Evolutionary conservation across 30 jellyfish, hydroid and myxozoan species (phyloP), one percentile per base, ranked within the genome.

Genomic region (Pseudorhiza aurosa): DNA sequence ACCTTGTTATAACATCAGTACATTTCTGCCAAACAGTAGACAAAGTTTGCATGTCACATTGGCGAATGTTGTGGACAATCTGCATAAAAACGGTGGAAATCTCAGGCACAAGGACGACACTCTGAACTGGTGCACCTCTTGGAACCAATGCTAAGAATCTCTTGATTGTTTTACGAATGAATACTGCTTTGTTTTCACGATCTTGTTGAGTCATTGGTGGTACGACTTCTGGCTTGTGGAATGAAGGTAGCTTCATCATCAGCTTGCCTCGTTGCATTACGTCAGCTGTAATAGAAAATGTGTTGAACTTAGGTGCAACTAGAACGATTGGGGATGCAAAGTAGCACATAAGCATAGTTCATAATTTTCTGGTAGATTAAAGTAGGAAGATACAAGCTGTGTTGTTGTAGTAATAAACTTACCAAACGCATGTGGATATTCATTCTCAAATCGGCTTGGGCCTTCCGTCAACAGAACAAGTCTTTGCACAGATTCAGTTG

Each of bases 141-240:
- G 89, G 89, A 24, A 77, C 45, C 82, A 77, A 51, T 4, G 89
- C 43, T 2, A 47, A 45, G 71, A 77, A 77, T 22, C 67, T 43
- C 73, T 49, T 77, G 82, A 77, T 77, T 4, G 75, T 68, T 18
- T 63, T 72, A 17, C 74, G 55, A 65, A 77, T 45, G 81, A 58
- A 68, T 11, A 57, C 29, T 15, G 89, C 81, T 42, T 77, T 77
- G 36, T 58, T 60, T 24, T 59, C 75, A 9, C 70, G 73, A 25
- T 77, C 82, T 7, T 28, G 39, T 18, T 70, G 45, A 4, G 73
- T 22, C 80, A 77, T n/a, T 43, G 82, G 65, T 35, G 89, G 89
- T 36, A 77, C 32, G 25, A 77, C 31, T 29, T 62, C 82, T 44
- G 89, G 89, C 40, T 77, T 77, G 46, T 77, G 89, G 75, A 77